Evolutionary conservation across 1,140 invertebrate genomes (phyloP).

Genomic region (Notospermus geniculatus): DNA sequence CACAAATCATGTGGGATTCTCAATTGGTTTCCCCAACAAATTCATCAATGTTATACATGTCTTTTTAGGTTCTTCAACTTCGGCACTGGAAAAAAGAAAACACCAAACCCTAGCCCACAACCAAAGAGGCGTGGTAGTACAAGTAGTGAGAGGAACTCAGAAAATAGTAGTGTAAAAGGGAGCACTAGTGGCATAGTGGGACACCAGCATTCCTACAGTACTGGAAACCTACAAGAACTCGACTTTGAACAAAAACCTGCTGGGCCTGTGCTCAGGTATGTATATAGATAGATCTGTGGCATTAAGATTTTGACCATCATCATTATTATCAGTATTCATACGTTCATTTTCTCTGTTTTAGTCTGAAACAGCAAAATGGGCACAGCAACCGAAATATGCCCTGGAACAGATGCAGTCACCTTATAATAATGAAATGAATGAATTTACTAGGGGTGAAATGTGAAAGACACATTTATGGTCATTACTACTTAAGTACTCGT

Average conservation of each 20-base stretch:
- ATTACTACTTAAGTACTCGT: too few species aligned
- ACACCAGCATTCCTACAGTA: conserved; percentile 61
- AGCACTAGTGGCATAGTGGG: conserved; percentile 28
- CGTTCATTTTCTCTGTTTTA: too few species aligned
- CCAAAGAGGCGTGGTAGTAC: conserved; percentile 42
- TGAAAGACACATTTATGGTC: too few species aligned
- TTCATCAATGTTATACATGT: conserved; percentile 14
- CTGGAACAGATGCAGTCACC: too few species aligned
- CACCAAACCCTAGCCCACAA: conserved; percentile 63
- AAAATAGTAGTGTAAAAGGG: conserved; percentile 43
- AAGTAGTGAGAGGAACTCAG: conserved; percentile 39
- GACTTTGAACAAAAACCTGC: conserved; percentile 23
- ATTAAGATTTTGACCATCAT: too few species aligned
- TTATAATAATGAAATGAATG: too few species aligned
- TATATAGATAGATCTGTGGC: not conserved
- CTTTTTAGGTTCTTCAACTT: conserved; percentile 82
- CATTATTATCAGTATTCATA: too few species aligned
- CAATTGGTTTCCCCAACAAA: too few species aligned
- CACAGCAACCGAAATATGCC: too few species aligned
- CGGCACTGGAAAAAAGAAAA: conserved; percentile 73
- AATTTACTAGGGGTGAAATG: too few species aligned
- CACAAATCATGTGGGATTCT: too few species aligned
- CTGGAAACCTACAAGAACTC: conserved; percentile 70
- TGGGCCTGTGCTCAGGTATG: conserved; percentile 1
- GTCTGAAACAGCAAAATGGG: too few species aligned